Base-by-base conservation (phyloP, 2,113 vertebrate species). In the Agelaius tricolor region DNA sequence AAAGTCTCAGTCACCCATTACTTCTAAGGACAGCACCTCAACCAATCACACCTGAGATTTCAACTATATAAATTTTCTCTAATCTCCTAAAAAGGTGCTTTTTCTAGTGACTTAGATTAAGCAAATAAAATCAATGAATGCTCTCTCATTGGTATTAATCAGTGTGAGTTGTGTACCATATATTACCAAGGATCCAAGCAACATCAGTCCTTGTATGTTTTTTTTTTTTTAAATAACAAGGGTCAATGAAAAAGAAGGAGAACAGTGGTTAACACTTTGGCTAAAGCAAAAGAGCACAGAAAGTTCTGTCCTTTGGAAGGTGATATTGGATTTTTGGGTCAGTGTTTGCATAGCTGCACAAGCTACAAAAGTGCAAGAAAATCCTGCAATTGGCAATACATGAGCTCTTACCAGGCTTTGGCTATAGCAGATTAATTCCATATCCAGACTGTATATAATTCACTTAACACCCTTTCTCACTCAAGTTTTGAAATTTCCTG, bases 401-500 rank as follows among this genome's bases (percentile, higher is more conserved):
- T 31, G 80, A 94, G 35, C 26, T 78, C 67, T 62, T 54, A 54
- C 46, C 24, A 41, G 2, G 9, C 66, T 95, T 82, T 94, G 96
- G 94, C 87, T 91, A 84, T 27, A 26, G 62, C 27, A 84, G 82
- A 92, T 67, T 86, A 90, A 91, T 94, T 92, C 87, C 79, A 75
- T 52, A 80, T 83, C 72, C 52, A 83, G 84, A 86, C 20, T 85
- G 65, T 91, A 94, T 92, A 63, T 92, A 93, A 91, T 84, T 89
- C 89, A 87, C 54, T 92, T 84, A 95, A 88, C 83, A 76, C 62
- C 75, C 75, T 80, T 92, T 67, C 79, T 93, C 73, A 69, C n/a
- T 68, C 44, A 87, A 71, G 68, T 82, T 90, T 90, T 86, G 87
- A 82, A 94, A 84, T 92, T 92, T 93, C 78, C 93, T 89, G 87